Evolutionary conservation across 2,888 invertebrate genomes (phyloP).

Genomic region (Polyommatus iphigenia): DNA sequence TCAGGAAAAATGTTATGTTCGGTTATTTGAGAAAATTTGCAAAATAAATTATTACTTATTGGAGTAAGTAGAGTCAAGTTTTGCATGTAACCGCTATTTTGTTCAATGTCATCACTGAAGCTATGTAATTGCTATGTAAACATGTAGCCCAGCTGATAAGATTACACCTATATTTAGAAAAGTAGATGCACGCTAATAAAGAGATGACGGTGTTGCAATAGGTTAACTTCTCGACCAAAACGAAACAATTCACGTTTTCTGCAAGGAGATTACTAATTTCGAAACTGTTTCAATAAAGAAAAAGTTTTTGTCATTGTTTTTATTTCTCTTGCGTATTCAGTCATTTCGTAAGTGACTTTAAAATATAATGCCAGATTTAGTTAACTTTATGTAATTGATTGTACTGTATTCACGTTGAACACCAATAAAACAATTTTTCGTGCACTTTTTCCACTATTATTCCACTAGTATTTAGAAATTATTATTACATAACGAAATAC

Average conservation of each 20-base stretch:
- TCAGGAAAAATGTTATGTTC: too few relatives aligned
- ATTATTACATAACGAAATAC: constrained; percentile 17
- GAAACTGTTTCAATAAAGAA: background rate
- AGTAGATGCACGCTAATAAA: background rate
- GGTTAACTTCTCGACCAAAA: background rate
- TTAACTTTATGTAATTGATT: constrained; percentile 11
- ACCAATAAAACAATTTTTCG: too few relatives aligned
- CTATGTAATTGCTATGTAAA: constrained; percentile 7
- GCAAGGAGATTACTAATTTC: background rate
- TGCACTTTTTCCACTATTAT: too few relatives aligned
- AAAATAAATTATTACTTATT: background rate
- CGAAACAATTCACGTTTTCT: constrained; percentile 3
- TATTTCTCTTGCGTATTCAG: background rate
- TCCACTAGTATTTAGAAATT: too few relatives aligned
- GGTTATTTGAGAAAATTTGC: background rate
- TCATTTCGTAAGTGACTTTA: background rate
- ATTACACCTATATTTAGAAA: background rate
- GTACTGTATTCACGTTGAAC: too few relatives aligned
- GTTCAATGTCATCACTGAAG: constrained; percentile 4
- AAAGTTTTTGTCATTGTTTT: background rate
- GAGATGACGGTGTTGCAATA: background rate
- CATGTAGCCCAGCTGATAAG: constrained; percentile 15
- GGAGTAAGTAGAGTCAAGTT: background rate
- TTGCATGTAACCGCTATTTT: background rate
- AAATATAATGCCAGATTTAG: too few relatives aligned